Conservation (phyloP, 1,140 invertebrate genomes). For the Cyclargus thomasi region DNA sequence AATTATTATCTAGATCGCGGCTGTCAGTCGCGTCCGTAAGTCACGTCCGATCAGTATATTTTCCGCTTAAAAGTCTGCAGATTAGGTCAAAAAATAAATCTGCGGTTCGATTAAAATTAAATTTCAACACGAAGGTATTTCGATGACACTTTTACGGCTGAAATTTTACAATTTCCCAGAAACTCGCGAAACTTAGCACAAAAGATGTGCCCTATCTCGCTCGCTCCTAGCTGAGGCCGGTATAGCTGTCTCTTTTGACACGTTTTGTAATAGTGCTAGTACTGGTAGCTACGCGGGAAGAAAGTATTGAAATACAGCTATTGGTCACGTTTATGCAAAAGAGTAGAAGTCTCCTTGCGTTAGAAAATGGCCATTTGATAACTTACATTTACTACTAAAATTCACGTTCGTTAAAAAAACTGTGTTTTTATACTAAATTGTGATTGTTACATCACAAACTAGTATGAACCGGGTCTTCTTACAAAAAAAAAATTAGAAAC, state of each 20-base stretch:
- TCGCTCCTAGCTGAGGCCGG: slow-evolving; percentile 18
- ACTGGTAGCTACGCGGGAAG: slow-evolving; percentile 33
- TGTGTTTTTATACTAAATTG: too few species aligned
- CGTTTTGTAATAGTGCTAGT: slow-evolving; percentile 56
- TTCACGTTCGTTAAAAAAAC: too few species aligned
- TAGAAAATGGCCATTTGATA: too few species aligned
- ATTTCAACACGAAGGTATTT: background rate
- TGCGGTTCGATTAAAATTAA: slow-evolving; percentile 21
- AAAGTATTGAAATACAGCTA: slow-evolving; percentile 56
- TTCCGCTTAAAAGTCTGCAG: too few species aligned
- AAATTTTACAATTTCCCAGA: slow-evolving; percentile 48
- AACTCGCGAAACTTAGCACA: slow-evolving; percentile 44
- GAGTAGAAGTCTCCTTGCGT: background rate
- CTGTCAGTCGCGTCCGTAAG: too few species aligned
- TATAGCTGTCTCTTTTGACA: slow-evolving; percentile 35
- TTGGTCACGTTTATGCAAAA: slow-evolving; percentile 26
- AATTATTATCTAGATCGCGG: too few species aligned
- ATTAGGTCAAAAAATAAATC: slow-evolving; percentile 7
- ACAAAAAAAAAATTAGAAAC: too few species aligned
- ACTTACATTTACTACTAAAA: too few species aligned
- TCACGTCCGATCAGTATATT: too few species aligned
- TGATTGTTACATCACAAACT: too few species aligned
- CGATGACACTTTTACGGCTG: slow-evolving; percentile 19
- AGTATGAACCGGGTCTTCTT: too few species aligned
- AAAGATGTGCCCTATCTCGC: slow-evolving; percentile 35